Conservation (phyloP, 2,113 vertebrate genomes). For the Hippopotamus amphibius region DNA sequence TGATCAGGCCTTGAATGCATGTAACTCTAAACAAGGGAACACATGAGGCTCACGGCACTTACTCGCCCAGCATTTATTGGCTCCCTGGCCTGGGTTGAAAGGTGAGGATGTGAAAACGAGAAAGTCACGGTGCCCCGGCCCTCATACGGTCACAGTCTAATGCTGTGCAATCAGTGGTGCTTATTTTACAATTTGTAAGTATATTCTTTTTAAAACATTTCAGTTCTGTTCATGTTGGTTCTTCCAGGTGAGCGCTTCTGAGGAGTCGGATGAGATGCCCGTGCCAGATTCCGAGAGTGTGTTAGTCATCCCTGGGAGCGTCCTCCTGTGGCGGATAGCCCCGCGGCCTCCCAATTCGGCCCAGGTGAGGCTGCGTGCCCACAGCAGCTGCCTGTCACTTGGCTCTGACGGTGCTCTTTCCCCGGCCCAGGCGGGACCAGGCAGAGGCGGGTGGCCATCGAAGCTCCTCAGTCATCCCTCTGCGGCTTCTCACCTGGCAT, state of each 20-base stretch:
- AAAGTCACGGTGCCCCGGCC: accelerated
- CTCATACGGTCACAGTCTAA: background rate
- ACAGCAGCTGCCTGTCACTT: accelerated
- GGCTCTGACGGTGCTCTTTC: accelerated
- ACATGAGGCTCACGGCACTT: too few relatives aligned
- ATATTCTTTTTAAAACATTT: background rate
- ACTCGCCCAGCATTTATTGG: accelerated
- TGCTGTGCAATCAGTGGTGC: background rate
- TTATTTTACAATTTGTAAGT: background rate
- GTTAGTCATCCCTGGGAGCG: conserved; percentile 95
- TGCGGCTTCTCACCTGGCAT: accelerated
- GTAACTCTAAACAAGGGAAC: accelerated
- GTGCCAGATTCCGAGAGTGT: conserved; percentile 95
- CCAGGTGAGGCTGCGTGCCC: conserved; percentile 88
- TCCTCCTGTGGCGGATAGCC: conserved; percentile 96
- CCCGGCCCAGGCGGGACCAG: accelerated
- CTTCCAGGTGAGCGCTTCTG: conserved; percentile 88
- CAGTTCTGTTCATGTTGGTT: background rate
- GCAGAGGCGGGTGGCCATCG: accelerated
- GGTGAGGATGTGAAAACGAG: accelerated
- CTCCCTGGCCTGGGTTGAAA: background rate
- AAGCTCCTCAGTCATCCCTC: accelerated
- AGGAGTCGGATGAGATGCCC: conserved; percentile 96
- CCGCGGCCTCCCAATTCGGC: conserved; percentile 96
- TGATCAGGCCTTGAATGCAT: accelerated